Percentiles rank a stretch among this genome's conserved stretches.
Conservation (phyloP, 2,797 vertebrate species). For the Sciaenops ocellatus region DNA sequence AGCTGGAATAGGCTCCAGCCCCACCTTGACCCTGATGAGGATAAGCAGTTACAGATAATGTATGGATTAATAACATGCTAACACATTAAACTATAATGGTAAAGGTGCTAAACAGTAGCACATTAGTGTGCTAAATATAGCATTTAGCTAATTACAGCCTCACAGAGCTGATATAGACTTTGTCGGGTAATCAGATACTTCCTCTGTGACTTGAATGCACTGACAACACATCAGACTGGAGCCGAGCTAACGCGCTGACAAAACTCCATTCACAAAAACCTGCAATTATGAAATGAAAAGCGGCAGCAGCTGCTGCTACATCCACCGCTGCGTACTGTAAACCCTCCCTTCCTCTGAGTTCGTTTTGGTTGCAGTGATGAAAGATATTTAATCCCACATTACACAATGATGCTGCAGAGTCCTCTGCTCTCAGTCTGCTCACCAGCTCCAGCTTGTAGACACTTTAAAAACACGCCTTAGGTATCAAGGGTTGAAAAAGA, state of each 20-base stretch:
- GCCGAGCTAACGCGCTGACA: background rate
- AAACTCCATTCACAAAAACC: background rate
- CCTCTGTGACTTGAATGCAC: conserved; percentile 16
- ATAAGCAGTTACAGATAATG: too few relatives aligned
- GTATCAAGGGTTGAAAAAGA: conserved; percentile 73
- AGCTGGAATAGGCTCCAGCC: too few relatives aligned
- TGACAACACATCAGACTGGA: background rate
- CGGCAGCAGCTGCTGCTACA: background rate
- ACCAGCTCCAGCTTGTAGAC: conserved; percentile 74
- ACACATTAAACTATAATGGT: background rate
- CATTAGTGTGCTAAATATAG: background rate
- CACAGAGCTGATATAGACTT: background rate
- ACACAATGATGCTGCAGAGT: background rate
- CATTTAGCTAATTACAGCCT: background rate
- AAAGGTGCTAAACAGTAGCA: background rate
- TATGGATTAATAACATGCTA: background rate
- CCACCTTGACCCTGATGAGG: too few relatives aligned
- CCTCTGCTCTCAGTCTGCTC: conserved; percentile 24
- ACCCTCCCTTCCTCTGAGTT: background rate
- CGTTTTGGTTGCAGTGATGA: conserved; percentile 1
- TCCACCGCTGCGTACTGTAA: background rate
- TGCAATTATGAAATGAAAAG: conserved; percentile 1
- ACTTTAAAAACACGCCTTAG: conserved; percentile 84
- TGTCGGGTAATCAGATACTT: background rate
- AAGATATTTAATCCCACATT: conserved; percentile 15